phyloP scores from a whole-genome alignment of 2,113 vertebrate species.

The Psilopsiagon aurifrons region DNA sequence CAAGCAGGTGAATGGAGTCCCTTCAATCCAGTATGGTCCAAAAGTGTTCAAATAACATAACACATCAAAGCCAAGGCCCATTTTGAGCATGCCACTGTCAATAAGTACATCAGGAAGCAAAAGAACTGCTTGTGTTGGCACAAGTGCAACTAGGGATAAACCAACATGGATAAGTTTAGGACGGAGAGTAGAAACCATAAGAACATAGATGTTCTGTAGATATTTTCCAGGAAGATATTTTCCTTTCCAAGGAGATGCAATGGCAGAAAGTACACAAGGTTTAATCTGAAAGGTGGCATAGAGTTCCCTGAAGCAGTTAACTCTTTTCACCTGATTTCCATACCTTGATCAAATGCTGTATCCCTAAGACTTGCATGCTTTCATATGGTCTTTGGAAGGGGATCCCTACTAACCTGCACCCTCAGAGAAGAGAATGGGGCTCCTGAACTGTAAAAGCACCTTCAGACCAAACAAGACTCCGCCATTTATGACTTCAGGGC shows the following conservation, averaged over 20 bases:
- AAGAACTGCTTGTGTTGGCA: neutral
- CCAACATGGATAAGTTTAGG: neutral
- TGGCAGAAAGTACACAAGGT: neutral
- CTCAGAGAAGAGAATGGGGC: neutral
- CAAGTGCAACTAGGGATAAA: neutral
- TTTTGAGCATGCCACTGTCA: neutral
- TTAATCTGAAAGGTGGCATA: neutral
- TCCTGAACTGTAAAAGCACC: neutral
- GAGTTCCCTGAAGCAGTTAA: neutral
- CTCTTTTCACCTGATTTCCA: neutral
- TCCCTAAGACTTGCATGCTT: neutral
- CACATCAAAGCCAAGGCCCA: accelerated
- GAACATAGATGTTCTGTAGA: neutral
- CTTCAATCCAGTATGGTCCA: neutral
- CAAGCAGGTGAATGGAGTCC: neutral
- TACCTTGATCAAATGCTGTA: neutral
- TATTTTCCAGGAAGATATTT: neutral
- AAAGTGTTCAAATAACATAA: neutral
- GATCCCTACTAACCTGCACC: neutral
- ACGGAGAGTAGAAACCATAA: neutral
- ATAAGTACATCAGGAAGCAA: neutral
- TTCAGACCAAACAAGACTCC: neutral
- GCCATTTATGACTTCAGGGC: neutral
- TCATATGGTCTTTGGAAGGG: neutral
- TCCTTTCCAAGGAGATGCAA: neutral